These are phyloP conservation scores for Sebastes schlegelii DNA, from an alignment of 2,113 vertebrate species.

Conservation along the genomic window DNA sequence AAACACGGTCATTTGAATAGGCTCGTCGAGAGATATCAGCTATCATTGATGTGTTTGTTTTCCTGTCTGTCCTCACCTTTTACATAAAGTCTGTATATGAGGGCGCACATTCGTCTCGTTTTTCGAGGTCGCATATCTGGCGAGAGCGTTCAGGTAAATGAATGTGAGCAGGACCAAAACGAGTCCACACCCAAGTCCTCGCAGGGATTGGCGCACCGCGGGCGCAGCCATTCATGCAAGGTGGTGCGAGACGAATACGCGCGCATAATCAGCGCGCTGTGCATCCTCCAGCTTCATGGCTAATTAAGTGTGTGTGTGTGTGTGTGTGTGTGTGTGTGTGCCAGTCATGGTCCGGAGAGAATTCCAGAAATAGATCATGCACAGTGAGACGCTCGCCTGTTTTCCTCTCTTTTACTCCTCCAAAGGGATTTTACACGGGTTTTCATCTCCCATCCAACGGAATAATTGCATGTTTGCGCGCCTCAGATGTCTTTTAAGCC, in stretches of 20 bases:
- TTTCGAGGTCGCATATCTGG: background rate
- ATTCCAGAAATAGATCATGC: conserved; percentile 78
- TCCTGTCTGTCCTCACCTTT: conserved; percentile 46
- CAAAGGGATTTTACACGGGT: conserved; percentile 68
- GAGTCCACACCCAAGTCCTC: conserved; percentile 58
- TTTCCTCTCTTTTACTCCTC: conserved; percentile 68
- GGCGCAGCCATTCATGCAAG: conserved; percentile 48
- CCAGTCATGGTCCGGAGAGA: conserved; percentile 68
- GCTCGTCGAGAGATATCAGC: conserved; percentile 46
- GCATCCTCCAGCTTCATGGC: conserved; percentile 61
- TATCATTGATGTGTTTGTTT: conserved; percentile 56
- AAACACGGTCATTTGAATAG: conserved; percentile 72
- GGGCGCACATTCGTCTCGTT: background rate
- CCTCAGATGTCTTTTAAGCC: conserved; percentile 47
- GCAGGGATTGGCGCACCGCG: conserved; percentile 28
- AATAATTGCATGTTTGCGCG: conserved; percentile 67
- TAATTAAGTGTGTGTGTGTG: conserved; percentile 61
- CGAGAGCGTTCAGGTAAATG: conserved; percentile 8
- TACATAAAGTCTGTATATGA: conserved; percentile 33
- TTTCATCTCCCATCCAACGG: conserved; percentile 65
- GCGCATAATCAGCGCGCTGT: conserved; percentile 28
- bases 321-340: conserved; percentile 49
- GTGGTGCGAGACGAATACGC: conserved; percentile 59
- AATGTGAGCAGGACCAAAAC: conserved; percentile 40
- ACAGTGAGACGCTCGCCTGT: conserved; percentile 66